Evolutionary conservation across 2,888 invertebrate genomes (phyloP).

Genomic region (Callimorpha dominula): DNA sequence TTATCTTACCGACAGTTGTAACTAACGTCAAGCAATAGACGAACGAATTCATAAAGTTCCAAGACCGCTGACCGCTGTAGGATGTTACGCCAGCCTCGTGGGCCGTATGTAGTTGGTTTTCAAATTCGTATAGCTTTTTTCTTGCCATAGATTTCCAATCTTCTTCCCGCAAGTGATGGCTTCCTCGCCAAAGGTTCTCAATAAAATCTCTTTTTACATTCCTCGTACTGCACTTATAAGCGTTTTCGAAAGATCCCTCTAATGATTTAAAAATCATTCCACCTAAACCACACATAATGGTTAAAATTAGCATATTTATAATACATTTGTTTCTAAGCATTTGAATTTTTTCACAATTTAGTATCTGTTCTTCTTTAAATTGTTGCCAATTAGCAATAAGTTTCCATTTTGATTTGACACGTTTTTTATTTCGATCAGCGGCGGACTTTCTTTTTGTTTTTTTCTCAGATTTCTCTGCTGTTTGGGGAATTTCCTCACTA

Average conservation of each 20-base stretch:
- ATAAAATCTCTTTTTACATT: constrained; percentile 95
- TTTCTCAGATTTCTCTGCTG: constrained; percentile 43
- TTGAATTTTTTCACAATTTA: constrained; percentile 85
- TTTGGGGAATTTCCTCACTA: constrained; percentile 46
- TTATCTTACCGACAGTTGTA: constrained; percentile 94
- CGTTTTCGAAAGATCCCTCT: constrained; percentile 94
- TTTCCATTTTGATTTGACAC: constrained; percentile 74
- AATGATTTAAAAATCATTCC: constrained; percentile 93
- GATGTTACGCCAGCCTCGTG: constrained; percentile 94
- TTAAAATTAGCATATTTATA: constrained; percentile 89
- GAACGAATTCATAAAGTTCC: constrained; percentile 95
- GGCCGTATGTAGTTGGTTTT: constrained; percentile 93
- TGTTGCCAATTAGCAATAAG: constrained; percentile 84
- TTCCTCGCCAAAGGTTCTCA: constrained; percentile 93
- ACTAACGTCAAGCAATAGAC: constrained; percentile 95
- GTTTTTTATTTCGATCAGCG: constrained; percentile 62
- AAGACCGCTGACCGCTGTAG: constrained; percentile 94
- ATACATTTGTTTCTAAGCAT: constrained; percentile 89
- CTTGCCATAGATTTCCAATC: constrained; percentile 96
- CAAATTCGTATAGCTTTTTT: constrained; percentile 93
- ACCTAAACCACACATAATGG: constrained; percentile 92
- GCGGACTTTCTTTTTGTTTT: constrained; percentile 55
- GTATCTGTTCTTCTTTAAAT: constrained; percentile 86
- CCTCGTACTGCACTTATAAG: constrained; percentile 95
- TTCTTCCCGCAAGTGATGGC: constrained; percentile 93